A percentile compares a stretch with the other conserved stretches of the same genome.
These are phyloP conservation scores for Seira musarum DNA, from an alignment of 2,888 invertebrate genomes.

Conservation along the genomic window DNA sequence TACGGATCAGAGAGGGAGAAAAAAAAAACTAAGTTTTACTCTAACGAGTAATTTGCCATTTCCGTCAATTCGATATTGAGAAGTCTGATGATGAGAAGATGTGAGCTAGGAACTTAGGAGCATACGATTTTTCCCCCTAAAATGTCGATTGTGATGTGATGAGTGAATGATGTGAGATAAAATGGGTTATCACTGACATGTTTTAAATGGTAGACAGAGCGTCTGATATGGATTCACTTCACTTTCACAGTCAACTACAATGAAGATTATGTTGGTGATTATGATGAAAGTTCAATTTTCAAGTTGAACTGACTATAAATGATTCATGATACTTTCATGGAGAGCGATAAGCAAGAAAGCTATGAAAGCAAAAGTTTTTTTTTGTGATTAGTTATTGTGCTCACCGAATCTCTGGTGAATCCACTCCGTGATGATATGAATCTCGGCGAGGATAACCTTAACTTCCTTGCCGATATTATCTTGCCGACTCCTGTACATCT, in stretches of 20 bases:
- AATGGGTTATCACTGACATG: no score
- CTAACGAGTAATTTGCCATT: constrained; percentile 41
- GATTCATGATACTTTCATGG: no score
- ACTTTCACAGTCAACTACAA: no score
- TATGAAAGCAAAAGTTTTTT: not conserved
- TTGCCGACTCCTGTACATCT: constrained; percentile 50
- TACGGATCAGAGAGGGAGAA: constrained; percentile 21
- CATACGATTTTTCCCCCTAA: no score
- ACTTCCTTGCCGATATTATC: constrained; percentile 56
- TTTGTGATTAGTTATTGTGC: not conserved
- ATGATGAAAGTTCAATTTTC: no score
- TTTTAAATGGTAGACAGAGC: no score
- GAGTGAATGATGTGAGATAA: no score
- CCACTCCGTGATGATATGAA: constrained; percentile 64
- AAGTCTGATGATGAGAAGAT: not conserved
- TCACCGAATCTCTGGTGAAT: constrained; percentile 63
- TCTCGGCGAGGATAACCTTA: constrained; percentile 61
- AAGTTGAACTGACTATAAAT: no score
- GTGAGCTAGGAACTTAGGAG: no score
- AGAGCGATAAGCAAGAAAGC: constrained; percentile 18
- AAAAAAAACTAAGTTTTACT: constrained; percentile 45
- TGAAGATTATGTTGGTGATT: no score
- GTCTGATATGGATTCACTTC: no score
- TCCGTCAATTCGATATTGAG: constrained; percentile 12
- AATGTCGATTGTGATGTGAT: no score